Base-by-base conservation (phyloP, 2,888 invertebrate genomes). In the Brachyptera risi region DNA sequence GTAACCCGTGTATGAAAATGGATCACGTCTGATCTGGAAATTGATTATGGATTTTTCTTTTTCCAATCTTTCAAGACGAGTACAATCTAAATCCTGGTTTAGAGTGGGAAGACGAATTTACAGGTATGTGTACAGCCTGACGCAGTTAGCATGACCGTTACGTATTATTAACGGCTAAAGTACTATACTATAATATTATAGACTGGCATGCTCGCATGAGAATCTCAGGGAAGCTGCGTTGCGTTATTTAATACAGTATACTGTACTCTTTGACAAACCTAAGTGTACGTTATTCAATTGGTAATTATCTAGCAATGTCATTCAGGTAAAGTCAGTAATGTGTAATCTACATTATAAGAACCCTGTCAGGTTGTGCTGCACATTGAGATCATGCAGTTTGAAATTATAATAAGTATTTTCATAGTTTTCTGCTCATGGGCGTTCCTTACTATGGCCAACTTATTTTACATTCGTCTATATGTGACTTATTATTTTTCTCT, bases 61-160 rank as follows among this genome's bases (percentile, higher is more conserved):
- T 77, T 77, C 77, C 75, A 64, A 67, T 77, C 76, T 86, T 88
- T 90, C 89, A 92, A 94, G 94, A 94, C 87, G 94, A 94, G 86
- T 94, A 94, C 92, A 93, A 94, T 93, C 92, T 94, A 88, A 93
- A 93, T 88, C 93, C 93, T 87, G 92, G 92, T 91, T 93, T 95
- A 93, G 95, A 95, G 85, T 95, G 95, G 95, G 95, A 95, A 88
- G 95, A 95, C 92, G 95, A 95, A 85, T 95, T 95, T 83, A 92
- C 94, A 95, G 94, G 95, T 95, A 95, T 92, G 94, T 90, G 83
- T 56, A 58, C 44, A 49, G 38, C 60, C 60, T 54, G 54, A 9
- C 35, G 54, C 37, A 54, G 54, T 54, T 54, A 23, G 54, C 54
- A 54, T 37, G 54, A 23, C 35, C 23, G 37, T 54, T 21, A 19